Percentiles rank a stretch among this genome's conserved stretches.
Evolutionary conservation across 2,113 vertebrate genomes (phyloP).

Genomic region (Gopherus evgoodei): DNA sequence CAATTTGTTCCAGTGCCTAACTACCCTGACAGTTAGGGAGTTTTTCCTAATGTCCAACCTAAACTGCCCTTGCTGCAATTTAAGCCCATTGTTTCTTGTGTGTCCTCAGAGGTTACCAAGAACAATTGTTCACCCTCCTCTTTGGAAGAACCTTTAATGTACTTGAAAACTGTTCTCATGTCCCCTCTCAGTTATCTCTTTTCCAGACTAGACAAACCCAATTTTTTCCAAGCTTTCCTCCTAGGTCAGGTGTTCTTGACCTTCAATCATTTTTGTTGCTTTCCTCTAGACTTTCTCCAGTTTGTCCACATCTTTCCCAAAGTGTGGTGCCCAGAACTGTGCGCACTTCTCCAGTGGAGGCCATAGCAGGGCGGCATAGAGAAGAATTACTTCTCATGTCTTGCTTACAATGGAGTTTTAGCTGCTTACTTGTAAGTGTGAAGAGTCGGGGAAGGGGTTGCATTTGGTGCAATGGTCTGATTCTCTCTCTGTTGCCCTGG

Average conservation of each 20-base stretch:
- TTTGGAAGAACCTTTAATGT: background rate
- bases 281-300: background rate
- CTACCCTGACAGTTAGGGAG: background rate
- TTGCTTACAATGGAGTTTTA: background rate
- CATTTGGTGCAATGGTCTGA: background rate
- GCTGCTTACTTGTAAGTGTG: too few relatives aligned
- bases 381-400: background rate
- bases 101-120: background rate
- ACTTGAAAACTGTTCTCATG: background rate
- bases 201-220: background rate
- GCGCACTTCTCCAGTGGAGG: too few relatives aligned
- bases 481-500: background rate
- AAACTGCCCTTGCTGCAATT: background rate
- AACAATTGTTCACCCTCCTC: background rate
- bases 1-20: background rate
- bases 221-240: background rate
- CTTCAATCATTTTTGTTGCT: background rate
- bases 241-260: background rate
- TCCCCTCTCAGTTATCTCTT: background rate
- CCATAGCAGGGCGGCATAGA: background rate
- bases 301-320: background rate
- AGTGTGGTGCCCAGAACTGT: background rate
- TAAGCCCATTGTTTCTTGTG: background rate
- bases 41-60: background rate
- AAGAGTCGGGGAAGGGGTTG: background rate